phyloP scores from a whole-genome alignment of 2,888 invertebrate species.

The Hoplodrina blanda region DNA sequence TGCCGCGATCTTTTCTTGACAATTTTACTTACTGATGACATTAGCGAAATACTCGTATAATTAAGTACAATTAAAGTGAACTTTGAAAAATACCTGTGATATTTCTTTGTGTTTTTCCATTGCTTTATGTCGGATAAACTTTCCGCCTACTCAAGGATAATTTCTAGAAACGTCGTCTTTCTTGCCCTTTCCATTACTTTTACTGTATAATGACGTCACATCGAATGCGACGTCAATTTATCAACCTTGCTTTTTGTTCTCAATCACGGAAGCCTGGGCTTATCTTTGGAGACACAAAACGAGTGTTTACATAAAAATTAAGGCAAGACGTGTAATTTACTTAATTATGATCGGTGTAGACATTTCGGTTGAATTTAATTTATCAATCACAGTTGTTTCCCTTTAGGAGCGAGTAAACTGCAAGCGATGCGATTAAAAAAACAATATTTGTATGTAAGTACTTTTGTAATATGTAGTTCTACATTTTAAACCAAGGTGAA shows the following conservation, averaged over 20 bases:
- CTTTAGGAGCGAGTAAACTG: background rate
- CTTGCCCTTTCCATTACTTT: slow-evolving; percentile 4
- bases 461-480: background rate
- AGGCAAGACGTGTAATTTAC: background rate
- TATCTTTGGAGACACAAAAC: slow-evolving; percentile 10
- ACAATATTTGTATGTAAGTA: background rate
- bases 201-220: slow-evolving; percentile 20
- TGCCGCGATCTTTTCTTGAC: background rate
- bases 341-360: slow-evolving; percentile 3
- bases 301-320: slow-evolving; percentile 9
- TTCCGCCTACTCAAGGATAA: slow-evolving; percentile 31
- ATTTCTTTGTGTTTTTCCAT: slow-evolving; percentile 12
- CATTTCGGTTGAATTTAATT: slow-evolving; percentile 1
- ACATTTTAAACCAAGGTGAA: slow-evolving; percentile 13
- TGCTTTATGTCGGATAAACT: slow-evolving; percentile 8
- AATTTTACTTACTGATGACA: background rate
- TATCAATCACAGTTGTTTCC: background rate
- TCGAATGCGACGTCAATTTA: slow-evolving; percentile 6
- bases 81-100: slow-evolving; percentile 11
- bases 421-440: background rate
- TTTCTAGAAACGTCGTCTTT: slow-evolving; percentile 38
- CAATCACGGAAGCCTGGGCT: slow-evolving; percentile 25
- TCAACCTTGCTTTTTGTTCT: slow-evolving; percentile 14
- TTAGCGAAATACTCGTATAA: background rate
- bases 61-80: slow-evolving; percentile 7